Evolutionary conservation across 2,113 vertebrate species (phyloP), one percentile per base, ranked within the genome.

Genomic region (Cygnus buccinator): DNA sequence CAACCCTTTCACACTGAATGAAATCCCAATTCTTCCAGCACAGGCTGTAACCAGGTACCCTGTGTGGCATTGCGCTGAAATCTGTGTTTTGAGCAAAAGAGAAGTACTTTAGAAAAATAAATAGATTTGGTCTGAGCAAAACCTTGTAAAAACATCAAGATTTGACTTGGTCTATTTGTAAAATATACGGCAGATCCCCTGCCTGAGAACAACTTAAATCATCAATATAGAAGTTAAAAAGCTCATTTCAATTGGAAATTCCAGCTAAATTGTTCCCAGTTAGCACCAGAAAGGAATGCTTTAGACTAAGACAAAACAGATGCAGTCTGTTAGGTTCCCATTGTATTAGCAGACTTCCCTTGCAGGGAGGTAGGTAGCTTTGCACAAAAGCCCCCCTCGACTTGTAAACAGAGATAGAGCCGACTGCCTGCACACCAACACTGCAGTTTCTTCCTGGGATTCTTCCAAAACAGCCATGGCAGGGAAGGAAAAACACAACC

Each of bases 261-360:
- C 96, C 96, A 94, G 93, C 89, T 89, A 94, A 96, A 96, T 97
- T 97, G 94, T 96, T 97, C 96, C 95, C 94, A 96, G 96, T 94
- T 96, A 96, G 93, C 95, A 95, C 96, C 92, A 97, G 95, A 96
- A 96, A 96, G 96, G 96, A 96, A 97, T 94, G 96, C 89, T 96
- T 96, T 89, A 89, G 80, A 83, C 95, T 96, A 96, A 97, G 95
- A 92, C 96, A 97, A 97, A 97, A 93, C 96, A 97, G 95, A 96
- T 95, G 96, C 96, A 95, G 92, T 21, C 77, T 87, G 66, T 87
- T 95, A 92, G 94, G 96, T 96, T 91, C 89, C 96, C 92, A 96
- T 93, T 96, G 96, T 96, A 43, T 0, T 50, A 91, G 41, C 81
- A 95, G 94, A 62, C 84, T 63, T 91, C 74, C 91, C 94, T 93